Base-by-base conservation (phyloP, 2,797 vertebrate genomes). In the Holocentrus rufus region DNA sequence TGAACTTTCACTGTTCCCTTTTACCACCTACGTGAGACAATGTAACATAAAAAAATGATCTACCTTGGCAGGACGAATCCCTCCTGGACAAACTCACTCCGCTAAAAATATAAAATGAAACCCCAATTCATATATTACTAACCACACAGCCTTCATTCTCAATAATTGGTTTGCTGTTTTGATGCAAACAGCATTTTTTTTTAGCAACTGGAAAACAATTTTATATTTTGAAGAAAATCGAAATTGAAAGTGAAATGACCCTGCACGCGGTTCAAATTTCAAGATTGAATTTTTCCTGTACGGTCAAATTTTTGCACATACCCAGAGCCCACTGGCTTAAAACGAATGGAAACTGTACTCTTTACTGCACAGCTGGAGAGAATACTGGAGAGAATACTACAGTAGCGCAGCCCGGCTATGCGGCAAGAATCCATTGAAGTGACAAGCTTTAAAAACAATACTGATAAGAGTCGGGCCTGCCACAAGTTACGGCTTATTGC, bases 401-500 rank as follows among this genome's bases (percentile, higher is more conserved):
- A 63, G 55, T 30, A 18, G 42, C 65, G 22, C 25, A 14, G 6
- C 20, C 23, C 53, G 34, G 27, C 18, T 62, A 25, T 34, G 30
- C 57, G 25, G 64, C 31, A 78, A 73, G 70, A 72, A 77, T 78
- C 72, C 65, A 80, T 39, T n/a, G 34, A 31, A 76, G 46, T 66
- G 76, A 80, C 74, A 85, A 49, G 42, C 56, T 18, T 69, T 65
- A 65, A 80, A 81, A 76, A 66, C 11, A 52, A 25, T 13, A 63
- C 61, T 72, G 73, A 79, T 74, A 62, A 65, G 49, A 71, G 52
- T 65, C 30, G 60, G 64, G 79, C 20, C 67, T 78, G 63, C 53
- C 34, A 67, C 20, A 46, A 27, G 55, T 81, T 73, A 70, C 36
- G 47, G 72, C 60, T 84, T 88, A 81, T 80, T 88, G 84, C 82